Percentiles rank a stretch among this genome's conserved stretches.
These are phyloP conservation scores for Phrixothrix hirtus DNA, from an alignment of 2,888 invertebrate genomes.

Conservation along the genomic window DNA sequence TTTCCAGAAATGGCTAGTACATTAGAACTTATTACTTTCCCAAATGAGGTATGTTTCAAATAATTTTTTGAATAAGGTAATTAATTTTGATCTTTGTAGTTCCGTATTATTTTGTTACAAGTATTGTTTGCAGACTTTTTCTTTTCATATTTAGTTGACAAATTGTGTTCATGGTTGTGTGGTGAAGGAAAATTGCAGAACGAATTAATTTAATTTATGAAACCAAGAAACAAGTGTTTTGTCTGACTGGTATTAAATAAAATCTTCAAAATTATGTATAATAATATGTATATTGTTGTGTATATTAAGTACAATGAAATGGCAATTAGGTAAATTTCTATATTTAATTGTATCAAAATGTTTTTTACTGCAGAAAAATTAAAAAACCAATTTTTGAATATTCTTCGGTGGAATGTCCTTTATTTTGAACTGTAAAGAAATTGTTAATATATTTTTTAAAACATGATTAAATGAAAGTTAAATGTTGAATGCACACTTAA, in stretches of 20 bases:
- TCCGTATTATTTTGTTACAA: conserved; percentile 81
- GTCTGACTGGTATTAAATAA: conserved; percentile 27
- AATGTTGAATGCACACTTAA: too few species aligned
- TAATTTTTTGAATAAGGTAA: not conserved
- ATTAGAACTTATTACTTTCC: conserved; percentile 96
- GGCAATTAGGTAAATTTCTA: too few species aligned
- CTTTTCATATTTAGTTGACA: conserved; percentile 83
- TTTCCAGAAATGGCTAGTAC: conserved; percentile 83
- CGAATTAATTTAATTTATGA: conserved; percentile 27
- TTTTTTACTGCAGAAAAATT: too few species aligned
- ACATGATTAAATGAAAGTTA: too few species aligned
- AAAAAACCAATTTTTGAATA: too few species aligned
- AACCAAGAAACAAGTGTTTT: conserved; percentile 29
- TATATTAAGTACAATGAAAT: too few species aligned
- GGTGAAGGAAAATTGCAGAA: conserved; percentile 72
- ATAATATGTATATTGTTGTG: too few species aligned
- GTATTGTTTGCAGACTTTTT: conserved; percentile 85
- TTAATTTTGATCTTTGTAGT: conserved; percentile 67
- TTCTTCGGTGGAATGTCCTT: too few species aligned
- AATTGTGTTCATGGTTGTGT: conserved; percentile 81
- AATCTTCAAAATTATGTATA: not conserved
- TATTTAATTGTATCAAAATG: too few species aligned
- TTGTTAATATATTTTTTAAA: too few species aligned
- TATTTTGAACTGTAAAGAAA: too few species aligned
- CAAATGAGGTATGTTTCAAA: conserved; percentile 74